phyloP scores from a whole-genome alignment of 2,888 invertebrate species.

The Sminthurinus aureus region DNA sequence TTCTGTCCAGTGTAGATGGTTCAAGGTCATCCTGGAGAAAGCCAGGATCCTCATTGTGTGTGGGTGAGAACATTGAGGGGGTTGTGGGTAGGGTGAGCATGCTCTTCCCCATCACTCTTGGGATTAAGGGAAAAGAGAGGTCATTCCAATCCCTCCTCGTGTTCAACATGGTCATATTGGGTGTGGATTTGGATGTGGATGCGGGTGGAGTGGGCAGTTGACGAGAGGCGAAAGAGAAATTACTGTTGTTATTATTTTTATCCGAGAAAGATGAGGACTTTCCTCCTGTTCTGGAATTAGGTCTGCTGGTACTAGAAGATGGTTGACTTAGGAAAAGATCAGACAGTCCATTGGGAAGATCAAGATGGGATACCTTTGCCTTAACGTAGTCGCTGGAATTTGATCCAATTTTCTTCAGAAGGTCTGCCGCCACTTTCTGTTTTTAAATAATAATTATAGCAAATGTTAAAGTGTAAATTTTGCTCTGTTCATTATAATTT shows the following conservation, averaged over 20 bases:
- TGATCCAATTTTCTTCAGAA: constrained; percentile 7
- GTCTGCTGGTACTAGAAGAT: background rate
- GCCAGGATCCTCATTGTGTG: background rate
- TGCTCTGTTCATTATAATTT: no score
- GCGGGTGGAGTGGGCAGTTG: background rate
- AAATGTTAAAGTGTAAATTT: background rate
- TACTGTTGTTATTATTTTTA: background rate
- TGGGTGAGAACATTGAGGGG: background rate
- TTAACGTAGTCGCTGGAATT: constrained; percentile 14
- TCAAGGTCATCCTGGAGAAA: constrained; percentile 20
- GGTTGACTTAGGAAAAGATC: background rate
- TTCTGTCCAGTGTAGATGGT: background rate
- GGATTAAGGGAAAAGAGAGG: background rate
- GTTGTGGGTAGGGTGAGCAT: background rate
- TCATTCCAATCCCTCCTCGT: no score
- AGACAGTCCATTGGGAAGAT: constrained; percentile 22
- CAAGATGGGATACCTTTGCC: constrained; percentile 22
- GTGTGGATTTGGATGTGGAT: background rate
- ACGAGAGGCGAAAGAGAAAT: constrained; percentile 1
- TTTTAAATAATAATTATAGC: background rate
- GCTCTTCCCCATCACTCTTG: background rate
- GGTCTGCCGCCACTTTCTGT: constrained; percentile 10
- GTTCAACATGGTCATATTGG: background rate
- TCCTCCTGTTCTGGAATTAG: background rate
- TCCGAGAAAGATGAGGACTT: no score